Conservation (phyloP, 1,140 invertebrate species). For the Apolygus lucorum region DNA sequence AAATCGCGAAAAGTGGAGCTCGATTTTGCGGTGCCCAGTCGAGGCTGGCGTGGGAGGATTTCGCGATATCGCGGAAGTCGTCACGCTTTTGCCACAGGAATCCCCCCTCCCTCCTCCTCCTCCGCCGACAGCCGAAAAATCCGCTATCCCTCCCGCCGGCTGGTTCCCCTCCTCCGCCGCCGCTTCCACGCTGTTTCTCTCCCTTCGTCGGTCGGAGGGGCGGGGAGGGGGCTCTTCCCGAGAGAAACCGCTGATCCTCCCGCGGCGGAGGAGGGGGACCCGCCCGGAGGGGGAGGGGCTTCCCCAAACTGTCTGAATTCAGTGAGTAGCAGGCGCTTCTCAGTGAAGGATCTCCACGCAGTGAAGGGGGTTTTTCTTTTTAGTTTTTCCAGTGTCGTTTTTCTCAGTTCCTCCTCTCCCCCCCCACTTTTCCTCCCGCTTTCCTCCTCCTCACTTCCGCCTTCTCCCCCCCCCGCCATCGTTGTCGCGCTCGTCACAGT, state of each 20-base stretch:
- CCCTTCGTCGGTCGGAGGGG: neutral
- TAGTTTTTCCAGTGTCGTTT: neutral
- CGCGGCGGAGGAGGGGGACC: neutral
- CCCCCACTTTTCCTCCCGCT: neutral
- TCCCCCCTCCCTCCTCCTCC: neutral
- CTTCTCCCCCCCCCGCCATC: neutral
- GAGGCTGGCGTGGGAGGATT: neutral
- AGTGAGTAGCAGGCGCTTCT: neutral
- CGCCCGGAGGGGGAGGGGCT: too few relatives aligned
- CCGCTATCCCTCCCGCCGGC: too few relatives aligned
- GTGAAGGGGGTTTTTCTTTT: too few relatives aligned
- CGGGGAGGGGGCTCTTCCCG: too few relatives aligned
- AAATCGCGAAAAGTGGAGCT: neutral
- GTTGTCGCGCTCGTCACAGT: neutral
- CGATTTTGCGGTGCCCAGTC: neutral
- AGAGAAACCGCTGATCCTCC: too few relatives aligned
- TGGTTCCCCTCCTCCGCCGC: neutral
- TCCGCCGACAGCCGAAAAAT: neutral
- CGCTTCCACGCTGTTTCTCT: neutral
- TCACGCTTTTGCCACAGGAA: neutral
- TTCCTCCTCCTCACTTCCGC: neutral
- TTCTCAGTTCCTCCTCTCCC: neutral
- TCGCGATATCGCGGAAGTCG: neutral
- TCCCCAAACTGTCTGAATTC: neutral
- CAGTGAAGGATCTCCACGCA: neutral